These are phyloP conservation scores for Novumbra hubbsi DNA, from an alignment of 2,797 vertebrate species.

Conservation along the genomic window DNA sequence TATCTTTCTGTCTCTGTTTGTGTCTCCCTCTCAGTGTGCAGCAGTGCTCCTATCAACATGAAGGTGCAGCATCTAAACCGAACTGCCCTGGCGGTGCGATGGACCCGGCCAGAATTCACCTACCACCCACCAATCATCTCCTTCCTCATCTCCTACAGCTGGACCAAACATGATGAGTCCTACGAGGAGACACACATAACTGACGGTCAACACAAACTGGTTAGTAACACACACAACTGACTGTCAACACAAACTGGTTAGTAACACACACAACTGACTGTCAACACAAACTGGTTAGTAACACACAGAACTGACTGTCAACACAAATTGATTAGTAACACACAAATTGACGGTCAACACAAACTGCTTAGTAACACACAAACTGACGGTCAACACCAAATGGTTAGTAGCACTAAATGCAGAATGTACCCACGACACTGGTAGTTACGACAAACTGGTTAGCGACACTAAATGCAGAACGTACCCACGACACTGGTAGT, in stretches of 20 bases:
- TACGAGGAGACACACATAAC: conserved; percentile 93
- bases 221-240: conserved; percentile 84
- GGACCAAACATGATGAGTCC: conserved; percentile 92
- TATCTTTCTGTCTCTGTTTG: not conserved
- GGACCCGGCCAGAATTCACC: conserved; percentile 86
- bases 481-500: too few species aligned
- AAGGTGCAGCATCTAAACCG: conserved; percentile 91
- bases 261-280: conserved; percentile 83
- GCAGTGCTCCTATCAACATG: conserved; percentile 93
- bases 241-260: conserved; percentile 92
- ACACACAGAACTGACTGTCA: conserved; percentile 85
- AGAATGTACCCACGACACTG: not conserved
- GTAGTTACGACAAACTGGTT: too few species aligned
- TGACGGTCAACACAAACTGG: conserved; percentile 90
- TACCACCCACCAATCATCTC: conserved; percentile 94
- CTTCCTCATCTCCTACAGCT: conserved; percentile 96
- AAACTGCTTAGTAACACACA: too few species aligned
- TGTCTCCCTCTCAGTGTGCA: conserved; percentile 79
- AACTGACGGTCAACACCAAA: too few species aligned
- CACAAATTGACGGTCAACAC: too few species aligned
- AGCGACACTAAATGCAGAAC: too few species aligned
- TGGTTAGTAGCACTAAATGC: too few species aligned
- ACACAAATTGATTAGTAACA: conserved; percentile 87
- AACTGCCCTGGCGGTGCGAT: conserved; percentile 88
- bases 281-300: conserved; percentile 89